Conservation (phyloP, 2,113 vertebrate species). For the Melozone crissalis region DNA sequence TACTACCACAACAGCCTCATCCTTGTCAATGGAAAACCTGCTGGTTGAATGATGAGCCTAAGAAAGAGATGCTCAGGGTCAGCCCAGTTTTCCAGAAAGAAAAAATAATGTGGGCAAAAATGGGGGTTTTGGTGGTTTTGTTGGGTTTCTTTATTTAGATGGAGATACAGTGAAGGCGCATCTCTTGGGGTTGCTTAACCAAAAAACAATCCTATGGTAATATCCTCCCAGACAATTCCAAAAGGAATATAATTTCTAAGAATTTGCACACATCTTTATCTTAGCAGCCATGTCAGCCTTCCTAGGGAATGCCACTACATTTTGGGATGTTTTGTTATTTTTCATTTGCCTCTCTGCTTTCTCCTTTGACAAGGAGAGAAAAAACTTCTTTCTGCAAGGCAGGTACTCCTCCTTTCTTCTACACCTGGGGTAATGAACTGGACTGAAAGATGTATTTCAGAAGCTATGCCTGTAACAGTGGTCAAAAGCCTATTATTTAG, state of each 20-base stretch:
- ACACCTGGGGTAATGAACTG: not conserved
- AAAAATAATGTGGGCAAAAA: not conserved
- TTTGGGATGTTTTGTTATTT: not conserved
- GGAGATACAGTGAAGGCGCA: not conserved
- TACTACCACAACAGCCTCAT: not conserved
- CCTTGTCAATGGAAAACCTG: not conserved
- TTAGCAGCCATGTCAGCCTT: not conserved
- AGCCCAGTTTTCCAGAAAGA: not conserved
- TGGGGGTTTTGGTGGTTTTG: not conserved
- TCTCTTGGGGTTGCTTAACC: not conserved
- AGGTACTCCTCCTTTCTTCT: not conserved
- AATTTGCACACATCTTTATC: not conserved
- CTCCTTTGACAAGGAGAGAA: not conserved
- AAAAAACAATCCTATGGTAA: not conserved
- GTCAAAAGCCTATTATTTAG: not conserved
- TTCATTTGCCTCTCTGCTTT: not conserved
- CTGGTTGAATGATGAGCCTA: not conserved
- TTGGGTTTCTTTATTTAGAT: not conserved
- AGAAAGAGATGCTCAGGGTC: not conserved
- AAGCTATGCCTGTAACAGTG: not conserved
- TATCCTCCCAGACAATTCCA: not conserved
- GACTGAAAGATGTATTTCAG: not conserved
- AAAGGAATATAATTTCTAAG: not conserved
- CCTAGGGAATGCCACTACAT: not conserved
- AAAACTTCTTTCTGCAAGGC: not conserved